Percentiles rank a stretch among this genome's conserved stretches.
These are phyloP conservation scores for Ispidina lecontei DNA, from an alignment of 2,797 vertebrate genomes.

Conservation along the genomic window DNA sequence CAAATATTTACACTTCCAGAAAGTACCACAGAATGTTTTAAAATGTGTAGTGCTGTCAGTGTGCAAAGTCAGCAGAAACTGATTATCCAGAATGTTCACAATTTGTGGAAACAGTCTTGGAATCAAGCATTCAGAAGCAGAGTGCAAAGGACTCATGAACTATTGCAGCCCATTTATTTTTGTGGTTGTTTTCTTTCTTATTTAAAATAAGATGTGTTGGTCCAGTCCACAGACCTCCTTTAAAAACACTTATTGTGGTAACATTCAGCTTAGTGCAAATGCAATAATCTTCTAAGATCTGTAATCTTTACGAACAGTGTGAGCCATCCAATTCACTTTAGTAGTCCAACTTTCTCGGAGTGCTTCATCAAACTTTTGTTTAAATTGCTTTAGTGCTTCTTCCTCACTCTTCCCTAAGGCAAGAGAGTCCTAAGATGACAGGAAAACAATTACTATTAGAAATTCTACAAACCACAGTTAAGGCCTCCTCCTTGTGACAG, in stretches of 20 bases:
- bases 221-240: conserved; percentile 76
- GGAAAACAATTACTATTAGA: not conserved
- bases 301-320: conserved; percentile 95
- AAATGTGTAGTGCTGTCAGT: conserved; percentile 78
- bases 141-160: conserved; percentile 67
- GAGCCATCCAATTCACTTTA: conserved; percentile 99
- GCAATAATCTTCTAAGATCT: conserved; percentile 84
- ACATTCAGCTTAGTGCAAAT: conserved; percentile 77
- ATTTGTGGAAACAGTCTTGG: conserved; percentile 66
- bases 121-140: conserved; percentile 74
- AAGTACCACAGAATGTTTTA: conserved; percentile 78
- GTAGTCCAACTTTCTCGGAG: conserved; percentile 98
- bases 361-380: conserved; percentile 98
- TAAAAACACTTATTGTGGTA: conserved; percentile 69
- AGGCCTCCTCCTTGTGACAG: not conserved
- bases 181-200: not conserved
- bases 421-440: conserved; percentile 88
- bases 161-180: conserved; percentile 28
- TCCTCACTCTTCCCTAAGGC: conserved; percentile 97
- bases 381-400: conserved; percentile 96
- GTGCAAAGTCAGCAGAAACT: conserved; percentile 88
- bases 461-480: not conserved
- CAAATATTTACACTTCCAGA: conserved; percentile 78
- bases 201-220: conserved; percentile 22
- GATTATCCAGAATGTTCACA: conserved; percentile 77